Conservation (phyloP, 2,113 vertebrate genomes). For the Rhizomys pruinosus region DNA sequence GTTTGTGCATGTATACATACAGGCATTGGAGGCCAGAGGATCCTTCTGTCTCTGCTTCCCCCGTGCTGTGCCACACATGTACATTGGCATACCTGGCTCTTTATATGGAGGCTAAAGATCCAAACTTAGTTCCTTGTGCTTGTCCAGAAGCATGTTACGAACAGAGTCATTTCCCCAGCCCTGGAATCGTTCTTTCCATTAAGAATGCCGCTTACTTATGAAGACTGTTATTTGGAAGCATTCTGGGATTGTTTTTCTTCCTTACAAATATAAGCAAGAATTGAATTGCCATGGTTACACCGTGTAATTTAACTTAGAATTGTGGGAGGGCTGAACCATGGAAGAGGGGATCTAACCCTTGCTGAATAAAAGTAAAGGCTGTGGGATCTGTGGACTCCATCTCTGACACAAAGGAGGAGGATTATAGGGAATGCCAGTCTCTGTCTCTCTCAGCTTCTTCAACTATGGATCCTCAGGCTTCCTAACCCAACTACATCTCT, state of each 20-base stretch:
- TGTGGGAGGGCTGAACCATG: neutral
- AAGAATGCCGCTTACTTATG: neutral
- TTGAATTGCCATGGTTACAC: neutral
- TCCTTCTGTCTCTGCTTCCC: neutral
- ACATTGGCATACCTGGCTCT: too few relatives aligned
- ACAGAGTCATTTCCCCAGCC: neutral
- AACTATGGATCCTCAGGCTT: neutral
- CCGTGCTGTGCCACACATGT: neutral
- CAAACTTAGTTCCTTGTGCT: neutral
- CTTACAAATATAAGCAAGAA: slow-evolving; percentile 28
- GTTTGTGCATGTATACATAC: too few relatives aligned
- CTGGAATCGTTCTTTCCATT: neutral
- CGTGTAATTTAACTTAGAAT: slow-evolving; percentile 32
- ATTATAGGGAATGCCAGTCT: neutral
- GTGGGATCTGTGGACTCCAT: too few relatives aligned
- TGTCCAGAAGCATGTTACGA: neutral
- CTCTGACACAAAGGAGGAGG: neutral
- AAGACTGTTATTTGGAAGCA: neutral
- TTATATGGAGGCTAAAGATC: neutral
- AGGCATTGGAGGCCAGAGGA: neutral
- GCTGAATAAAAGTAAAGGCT: neutral
- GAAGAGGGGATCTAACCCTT: neutral
- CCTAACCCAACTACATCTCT: neutral
- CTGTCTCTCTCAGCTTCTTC: neutral
- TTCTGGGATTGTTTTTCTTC: neutral